Evolutionary conservation across 2,888 invertebrate species (phyloP).

Genomic region (Ypsolopha scabrella): DNA sequence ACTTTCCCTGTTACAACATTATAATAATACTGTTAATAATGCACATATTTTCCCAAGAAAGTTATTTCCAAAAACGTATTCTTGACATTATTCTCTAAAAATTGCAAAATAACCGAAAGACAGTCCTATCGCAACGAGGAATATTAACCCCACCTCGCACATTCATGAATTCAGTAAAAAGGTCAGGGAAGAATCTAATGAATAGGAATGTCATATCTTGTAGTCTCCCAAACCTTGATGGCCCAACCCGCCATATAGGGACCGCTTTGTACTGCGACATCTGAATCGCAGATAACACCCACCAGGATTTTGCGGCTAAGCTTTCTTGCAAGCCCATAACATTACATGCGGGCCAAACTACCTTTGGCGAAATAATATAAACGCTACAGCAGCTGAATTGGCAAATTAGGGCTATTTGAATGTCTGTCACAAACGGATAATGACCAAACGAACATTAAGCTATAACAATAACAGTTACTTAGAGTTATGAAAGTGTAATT

Average conservation of each 20-base stretch:
- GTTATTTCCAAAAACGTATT: too few species aligned
- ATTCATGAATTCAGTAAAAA: background rate
- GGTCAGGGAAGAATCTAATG: background rate
- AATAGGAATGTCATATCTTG: slow-evolving; percentile 4
- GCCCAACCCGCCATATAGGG: slow-evolving; percentile 2
- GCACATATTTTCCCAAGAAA: too few species aligned
- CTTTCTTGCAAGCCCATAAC: background rate
- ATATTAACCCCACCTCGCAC: background rate
- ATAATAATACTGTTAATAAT: too few species aligned
- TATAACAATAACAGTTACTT: background rate
- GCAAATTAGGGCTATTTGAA: too few species aligned
- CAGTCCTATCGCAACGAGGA: too few species aligned
- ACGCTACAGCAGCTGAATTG: background rate
- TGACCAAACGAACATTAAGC: background rate
- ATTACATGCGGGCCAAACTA: background rate
- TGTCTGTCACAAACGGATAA: background rate
- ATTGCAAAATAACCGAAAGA: too few species aligned
- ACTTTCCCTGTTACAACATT: too few species aligned
- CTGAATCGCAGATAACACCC: slow-evolving; percentile 34
- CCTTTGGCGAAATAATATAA: background rate
- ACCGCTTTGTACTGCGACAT: slow-evolving; percentile 21
- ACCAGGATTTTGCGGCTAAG: slow-evolving; percentile 1
- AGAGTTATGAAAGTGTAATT: background rate
- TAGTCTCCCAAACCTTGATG: slow-evolving; percentile 1
- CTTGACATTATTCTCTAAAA: too few species aligned